phyloP scores from a whole-genome alignment of 2,888 invertebrate species.

The Noctuana brunneofusca region DNA sequence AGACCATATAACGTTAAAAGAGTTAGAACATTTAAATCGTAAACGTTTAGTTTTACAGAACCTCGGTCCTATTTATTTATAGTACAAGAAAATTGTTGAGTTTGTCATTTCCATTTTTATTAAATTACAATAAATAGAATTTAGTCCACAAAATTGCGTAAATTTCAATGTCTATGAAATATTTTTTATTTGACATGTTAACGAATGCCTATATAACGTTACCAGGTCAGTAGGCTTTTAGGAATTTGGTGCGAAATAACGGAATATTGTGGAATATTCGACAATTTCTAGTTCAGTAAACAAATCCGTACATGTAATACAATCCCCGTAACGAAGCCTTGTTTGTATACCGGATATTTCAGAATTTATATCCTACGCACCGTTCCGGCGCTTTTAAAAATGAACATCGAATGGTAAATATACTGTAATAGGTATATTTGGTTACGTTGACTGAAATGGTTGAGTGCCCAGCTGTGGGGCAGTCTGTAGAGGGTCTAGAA shows the following conservation, averaged over 20 bases:
- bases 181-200: slow-evolving; percentile 11
- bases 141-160: slow-evolving; percentile 7
- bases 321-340: slow-evolving; percentile 27
- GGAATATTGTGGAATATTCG: slow-evolving; percentile 22
- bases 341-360: slow-evolving; percentile 27
- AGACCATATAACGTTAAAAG: too few species aligned
- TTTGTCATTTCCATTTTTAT: background rate
- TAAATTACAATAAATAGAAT: background rate
- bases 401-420: background rate
- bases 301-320: slow-evolving; percentile 25
- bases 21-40: too few species aligned
- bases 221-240: slow-evolving; percentile 20
- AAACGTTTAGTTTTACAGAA: too few species aligned
- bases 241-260: slow-evolving; percentile 26
- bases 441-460: too few species aligned
- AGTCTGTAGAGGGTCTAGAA: too few species aligned
- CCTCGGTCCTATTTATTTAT: too few species aligned
- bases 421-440: background rate
- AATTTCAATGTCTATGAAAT: slow-evolving; percentile 5
- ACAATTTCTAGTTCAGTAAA: slow-evolving; percentile 26
- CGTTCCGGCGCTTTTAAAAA: slow-evolving; percentile 16
- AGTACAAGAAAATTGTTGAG: too few species aligned
- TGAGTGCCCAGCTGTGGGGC: too few species aligned
- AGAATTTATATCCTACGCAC: slow-evolving; percentile 17
- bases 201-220: slow-evolving; percentile 15